Evolutionary conservation across 2,113 vertebrate genomes (phyloP).

Genomic region (Syngnathus typhle): DNA sequence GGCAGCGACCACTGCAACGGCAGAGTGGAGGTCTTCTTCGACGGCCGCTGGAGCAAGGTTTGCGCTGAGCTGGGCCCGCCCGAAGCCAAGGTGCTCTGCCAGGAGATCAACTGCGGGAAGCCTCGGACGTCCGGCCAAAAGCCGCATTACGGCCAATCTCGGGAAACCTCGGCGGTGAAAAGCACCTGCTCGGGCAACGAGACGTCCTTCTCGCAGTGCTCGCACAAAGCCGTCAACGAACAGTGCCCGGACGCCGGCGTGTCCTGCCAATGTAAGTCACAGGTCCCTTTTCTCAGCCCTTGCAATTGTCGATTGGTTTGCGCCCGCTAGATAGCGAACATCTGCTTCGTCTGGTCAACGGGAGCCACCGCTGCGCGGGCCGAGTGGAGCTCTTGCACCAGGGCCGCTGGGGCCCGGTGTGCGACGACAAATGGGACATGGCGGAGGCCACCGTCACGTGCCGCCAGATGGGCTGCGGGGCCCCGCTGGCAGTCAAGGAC

Average conservation of each 20-base stretch:
- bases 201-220: constrained; percentile 43
- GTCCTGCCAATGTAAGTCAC: constrained; percentile 46
- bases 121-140: background rate
- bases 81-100: constrained; percentile 30
- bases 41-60: constrained; percentile 36
- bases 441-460: constrained; percentile 49
- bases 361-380: constrained; percentile 49
- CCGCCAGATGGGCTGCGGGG: constrained; percentile 52
- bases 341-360: constrained; percentile 43
- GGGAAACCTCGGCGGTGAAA: constrained; percentile 6
- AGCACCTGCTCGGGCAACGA: constrained; percentile 52
- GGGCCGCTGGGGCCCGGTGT: constrained; percentile 57
- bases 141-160: constrained; percentile 15
- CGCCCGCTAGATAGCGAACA: constrained; percentile 40
- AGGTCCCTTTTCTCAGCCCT: no score
- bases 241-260: background rate
- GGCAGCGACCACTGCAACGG: constrained; percentile 51
- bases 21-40: constrained; percentile 32
- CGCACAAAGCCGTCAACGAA: constrained; percentile 9
- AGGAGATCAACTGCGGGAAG: constrained; percentile 42
- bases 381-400: constrained; percentile 53
- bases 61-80: constrained; percentile 33
- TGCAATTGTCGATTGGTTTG: no score
- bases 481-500: constrained; percentile 30
- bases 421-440: constrained; percentile 62